phyloP scores from a whole-genome alignment of 2,888 invertebrate genomes.

The Furcula furcula region DNA sequence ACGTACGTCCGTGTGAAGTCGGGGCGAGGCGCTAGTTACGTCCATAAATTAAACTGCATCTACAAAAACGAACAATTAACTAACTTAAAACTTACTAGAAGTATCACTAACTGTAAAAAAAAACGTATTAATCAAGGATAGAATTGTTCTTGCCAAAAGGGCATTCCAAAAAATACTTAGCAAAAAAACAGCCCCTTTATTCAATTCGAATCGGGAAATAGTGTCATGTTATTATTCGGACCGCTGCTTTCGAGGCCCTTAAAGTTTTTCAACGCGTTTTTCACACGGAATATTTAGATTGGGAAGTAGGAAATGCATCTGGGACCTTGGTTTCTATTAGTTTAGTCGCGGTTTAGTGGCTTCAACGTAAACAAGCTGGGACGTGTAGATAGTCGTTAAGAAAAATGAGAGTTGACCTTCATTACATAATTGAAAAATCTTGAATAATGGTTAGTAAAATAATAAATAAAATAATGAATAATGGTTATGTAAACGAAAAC shows the following conservation, averaged over 20 bases:
- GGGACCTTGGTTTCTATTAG: slow-evolving; percentile 37
- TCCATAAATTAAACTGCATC: no score
- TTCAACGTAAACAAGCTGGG: background rate
- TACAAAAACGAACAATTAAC: no score
- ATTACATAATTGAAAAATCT: background rate
- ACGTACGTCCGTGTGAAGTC: no score
- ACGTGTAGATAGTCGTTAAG: slow-evolving; percentile 2
- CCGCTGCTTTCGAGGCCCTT: slow-evolving; percentile 49
- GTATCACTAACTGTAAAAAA: no score
- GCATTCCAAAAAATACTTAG: slow-evolving; percentile 7
- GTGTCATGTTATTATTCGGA: slow-evolving; percentile 48
- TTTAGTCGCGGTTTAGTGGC: slow-evolving; percentile 24
- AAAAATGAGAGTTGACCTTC: slow-evolving; percentile 3
- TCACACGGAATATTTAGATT: slow-evolving; percentile 45
- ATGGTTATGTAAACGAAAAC: no score
- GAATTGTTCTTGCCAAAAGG: slow-evolving; percentile 3
- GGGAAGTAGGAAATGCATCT: slow-evolving; percentile 47
- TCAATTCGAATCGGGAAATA: slow-evolving; percentile 40
- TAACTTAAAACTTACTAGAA: no score
- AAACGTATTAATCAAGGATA: background rate
- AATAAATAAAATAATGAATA: no score
- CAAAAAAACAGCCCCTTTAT: slow-evolving; percentile 10
- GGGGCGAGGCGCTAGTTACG: no score
- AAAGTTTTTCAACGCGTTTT: slow-evolving; percentile 33
- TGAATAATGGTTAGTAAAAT: no score